Conservation (phyloP, 2,888 invertebrate species). For the Spodoptera picta region DNA sequence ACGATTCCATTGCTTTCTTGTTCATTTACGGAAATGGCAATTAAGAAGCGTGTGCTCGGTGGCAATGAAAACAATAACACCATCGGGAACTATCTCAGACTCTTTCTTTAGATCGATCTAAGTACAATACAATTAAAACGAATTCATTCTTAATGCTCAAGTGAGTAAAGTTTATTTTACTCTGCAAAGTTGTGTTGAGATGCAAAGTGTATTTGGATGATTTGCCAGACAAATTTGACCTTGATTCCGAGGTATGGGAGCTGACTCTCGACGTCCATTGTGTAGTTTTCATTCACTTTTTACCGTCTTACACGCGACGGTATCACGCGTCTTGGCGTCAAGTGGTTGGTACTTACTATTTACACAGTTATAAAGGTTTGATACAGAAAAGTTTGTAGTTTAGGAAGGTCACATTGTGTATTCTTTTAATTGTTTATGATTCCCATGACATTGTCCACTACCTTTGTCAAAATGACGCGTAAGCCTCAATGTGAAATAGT, state of each 20-base stretch:
- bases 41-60: conserved; percentile 78
- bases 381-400: too few species aligned
- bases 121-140: conserved; percentile 14
- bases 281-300: conserved; percentile 82
- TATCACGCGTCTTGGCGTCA: conserved; percentile 60
- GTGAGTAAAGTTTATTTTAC: conserved; percentile 47
- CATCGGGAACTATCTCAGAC: conserved; percentile 82
- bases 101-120: conserved; percentile 71
- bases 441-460: conserved; percentile 13
- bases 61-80: conserved; percentile 82
- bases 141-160: conserved; percentile 37
- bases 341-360: conserved; percentile 31
- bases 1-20: conserved; percentile 60
- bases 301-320: conserved; percentile 66
- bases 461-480: conserved; percentile 39
- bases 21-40: conserved; percentile 80
- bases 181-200: conserved; percentile 40
- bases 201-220: conserved; percentile 74
- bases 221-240: conserved; percentile 84
- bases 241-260: conserved; percentile 80
- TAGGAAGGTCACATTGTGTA: conserved; percentile 1
- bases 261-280: conserved; percentile 78
- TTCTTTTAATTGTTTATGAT: neutral
- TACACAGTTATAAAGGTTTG: neutral
- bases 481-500: conserved; percentile 28